Base-by-base conservation (phyloP, 2,888 invertebrate genomes). In the Lithophane socia region DNA sequence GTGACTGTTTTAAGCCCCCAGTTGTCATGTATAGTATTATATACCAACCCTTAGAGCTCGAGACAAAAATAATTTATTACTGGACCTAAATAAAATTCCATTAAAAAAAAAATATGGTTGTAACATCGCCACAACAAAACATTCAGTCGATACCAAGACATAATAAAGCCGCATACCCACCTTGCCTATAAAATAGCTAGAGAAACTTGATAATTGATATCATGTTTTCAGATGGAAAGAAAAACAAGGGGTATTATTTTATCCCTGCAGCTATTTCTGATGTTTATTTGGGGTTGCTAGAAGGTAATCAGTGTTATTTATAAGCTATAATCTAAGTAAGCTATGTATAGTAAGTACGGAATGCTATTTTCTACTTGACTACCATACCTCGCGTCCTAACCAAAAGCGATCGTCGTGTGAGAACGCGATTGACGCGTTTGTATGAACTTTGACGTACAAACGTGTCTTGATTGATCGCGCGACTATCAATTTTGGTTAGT, bases 171-270 rank as follows among this genome's bases (percentile, higher is more conserved):
- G 60, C 63, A 37, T 52, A 71, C 21, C 49, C 60, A 24, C 47
- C 16, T 68, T 61, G n/a, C 12, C 65, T 73, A 13, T 75, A 67
- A 67, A 83, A 84, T 69, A 44, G 49, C 29, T 72, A 63, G 37
- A 65, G 63, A 76, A 84, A 75, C 65, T 60, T 69, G 42, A 71
- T 81, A 78, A 81, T 74, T 75, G 52, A 68, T 84, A 81, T 61
- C 54, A 60, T 47, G 74, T 64, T 58, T 77, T 65, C 58, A 74
- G 66, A 72, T 68, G 83, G 63, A 84, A 73, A 73, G 72, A 75
- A 83, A 73, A 83, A 77, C 58, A 84, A 80, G 13, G n/a, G 21
- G 54, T 70, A 65, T 80, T 84, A 54, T 80, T 80, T 75, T 60
- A 72, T 79, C 58, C n/a, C 24, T 49, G 47, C 9, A 63, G 8